Evolutionary conservation across 2,797 vertebrate species (phyloP), one percentile per base, ranked within the genome.

Genomic region (Pelobates cultripes): DNA sequence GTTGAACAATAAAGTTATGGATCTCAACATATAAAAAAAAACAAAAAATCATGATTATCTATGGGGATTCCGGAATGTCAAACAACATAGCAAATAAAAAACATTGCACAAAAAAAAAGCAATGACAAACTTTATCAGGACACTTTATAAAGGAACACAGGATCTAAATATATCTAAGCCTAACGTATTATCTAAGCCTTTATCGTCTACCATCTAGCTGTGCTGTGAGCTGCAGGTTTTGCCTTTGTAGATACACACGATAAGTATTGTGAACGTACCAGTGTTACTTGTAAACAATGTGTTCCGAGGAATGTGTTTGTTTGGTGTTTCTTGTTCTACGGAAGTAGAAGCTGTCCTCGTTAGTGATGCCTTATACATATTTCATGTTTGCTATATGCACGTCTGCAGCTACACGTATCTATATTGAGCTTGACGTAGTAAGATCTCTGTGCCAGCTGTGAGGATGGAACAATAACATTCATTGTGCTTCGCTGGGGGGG

Each of bases 1-100:
- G 51, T 45, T 70, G 82, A 60, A 79, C 77, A 84, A 84, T 84
- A 84, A 84, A 84, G 73, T 79, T 79, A 55, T 67, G 60, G 53
- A 57, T 45, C 2, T 55, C 45, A 75, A 51, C 60, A 53, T 43
- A 44, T 51, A 15, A 79, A 70, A 74, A 83, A 79, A 75, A 79
- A 83, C n/a, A 79, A 75, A 70, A 70, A 73, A 75, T 28, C 13
- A n/a, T 28, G 61, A 64, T 64, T 76, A 43, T 44, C 13, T 43
- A 17, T 17, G n/a, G 17, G 44, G 40, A 67, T 68, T 61, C 10
- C 45, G 47, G 61, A 77, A 68, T 66, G 53, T 51, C 15, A 55
- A 53, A 67, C 43, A 9, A 70, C 42, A 60, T 41, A 0, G 3
- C 40, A 68, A 70, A 42, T 13, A 51, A 70, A 60, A 28, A 66